Evolutionary conservation across 2,888 invertebrate genomes (phyloP), one percentile per base, ranked within the genome.

Genomic region (Mimumesa dahlbomi): DNA sequence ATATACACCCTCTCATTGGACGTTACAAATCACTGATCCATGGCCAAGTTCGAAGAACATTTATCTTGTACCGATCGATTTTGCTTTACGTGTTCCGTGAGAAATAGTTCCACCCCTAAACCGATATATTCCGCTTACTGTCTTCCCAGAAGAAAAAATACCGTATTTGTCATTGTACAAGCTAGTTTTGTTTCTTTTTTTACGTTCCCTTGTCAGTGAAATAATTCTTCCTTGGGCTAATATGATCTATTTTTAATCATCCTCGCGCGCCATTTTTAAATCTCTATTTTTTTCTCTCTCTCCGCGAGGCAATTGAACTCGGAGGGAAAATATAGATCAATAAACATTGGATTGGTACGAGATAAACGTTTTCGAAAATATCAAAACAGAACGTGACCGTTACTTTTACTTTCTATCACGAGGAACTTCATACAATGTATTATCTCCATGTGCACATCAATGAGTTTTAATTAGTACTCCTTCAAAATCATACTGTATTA

Each of bases 401-500:
- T n/a, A n/a, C n/a, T n/a, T n/a, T n/a, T n/a, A n/a, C n/a, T 25
- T 16, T 29, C 19, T 9, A 42, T 65, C 54, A 48, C 40, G 29
- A 52, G 73, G 36, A 25, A 64, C 59, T 67, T 43, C 13, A n/a
- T 11, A 22, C 21, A 29, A 56, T 38, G 36, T 58, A 40, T 61
- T 34, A 21, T 53, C 43, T 43, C 42, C 45, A 52, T 19, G 69
- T 18, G 38, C 48, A 65, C 46, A 31, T 57, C 36, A 43, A 31
- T 54, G 42, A 64, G 13, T n/a, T 46, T 53, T 43, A 56, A 48
- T n/a, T 56, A 6, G 16, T 50, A 63, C 46, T 2, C 38, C 45
- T 29, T 57, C 34, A 14, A 46, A 52, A 67, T 61, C 53, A 57
- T 45, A 61, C 22, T 77, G 64, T 67, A 73, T 52, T 57, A 50